A percentile compares a stretch with the other conserved stretches of the same genome.
phyloP scores from a whole-genome alignment of 1,140 invertebrate species.

The Vollenhovia emeryi region DNA sequence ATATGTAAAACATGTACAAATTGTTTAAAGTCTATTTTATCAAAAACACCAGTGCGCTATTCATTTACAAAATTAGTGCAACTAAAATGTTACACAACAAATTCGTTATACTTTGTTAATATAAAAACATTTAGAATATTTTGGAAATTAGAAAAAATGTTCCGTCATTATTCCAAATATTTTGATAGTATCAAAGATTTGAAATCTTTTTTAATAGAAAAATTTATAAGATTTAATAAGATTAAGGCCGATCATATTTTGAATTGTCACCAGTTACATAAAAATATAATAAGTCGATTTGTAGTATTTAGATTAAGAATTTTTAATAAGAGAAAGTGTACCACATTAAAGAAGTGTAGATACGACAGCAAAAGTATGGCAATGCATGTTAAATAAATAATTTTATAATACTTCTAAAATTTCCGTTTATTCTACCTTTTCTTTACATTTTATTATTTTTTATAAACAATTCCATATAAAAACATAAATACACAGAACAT shows the following conservation, averaged over 20 bases:
- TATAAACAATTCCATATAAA: too few relatives aligned
- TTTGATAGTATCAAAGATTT: neutral
- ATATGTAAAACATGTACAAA: neutral
- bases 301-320: neutral
- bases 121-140: neutral
- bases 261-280: neutral
- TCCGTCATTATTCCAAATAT: neutral
- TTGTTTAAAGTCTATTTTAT: neutral
- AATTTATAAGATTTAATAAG: neutral
- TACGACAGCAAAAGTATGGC: too few relatives aligned
- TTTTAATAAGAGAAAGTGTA: neutral
- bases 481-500: too few relatives aligned
- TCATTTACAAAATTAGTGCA: neutral
- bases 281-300: neutral
- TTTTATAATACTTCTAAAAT: too few relatives aligned
- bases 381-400: too few relatives aligned
- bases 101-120: neutral
- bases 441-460: too few relatives aligned
- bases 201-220: neutral
- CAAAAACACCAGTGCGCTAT: neutral
- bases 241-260: neutral
- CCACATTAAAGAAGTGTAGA: too few relatives aligned
- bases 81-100: neutral
- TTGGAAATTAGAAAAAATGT: neutral
- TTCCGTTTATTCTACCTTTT: too few relatives aligned